phyloP scores from a whole-genome alignment of 2,888 invertebrate species.

The Allacma fusca region DNA sequence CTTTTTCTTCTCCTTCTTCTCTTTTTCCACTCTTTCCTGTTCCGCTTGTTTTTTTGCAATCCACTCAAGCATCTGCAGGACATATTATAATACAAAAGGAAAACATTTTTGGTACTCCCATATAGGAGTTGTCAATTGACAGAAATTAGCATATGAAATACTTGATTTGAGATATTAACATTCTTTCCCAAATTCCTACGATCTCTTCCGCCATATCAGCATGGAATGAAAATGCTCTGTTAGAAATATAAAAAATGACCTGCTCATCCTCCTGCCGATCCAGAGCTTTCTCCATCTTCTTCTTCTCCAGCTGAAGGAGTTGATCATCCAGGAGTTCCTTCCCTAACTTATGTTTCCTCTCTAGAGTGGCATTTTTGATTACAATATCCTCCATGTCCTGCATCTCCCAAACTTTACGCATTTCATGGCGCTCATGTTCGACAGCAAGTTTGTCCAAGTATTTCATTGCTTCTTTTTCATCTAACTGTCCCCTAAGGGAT shows the following conservation, averaged over 20 bases:
- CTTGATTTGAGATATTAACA: not conserved
- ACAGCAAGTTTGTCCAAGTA: conserved; percentile 49
- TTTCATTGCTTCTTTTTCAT: conserved; percentile 56
- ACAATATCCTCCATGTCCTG: conserved; percentile 54
- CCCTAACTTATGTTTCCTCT: conserved; percentile 54
- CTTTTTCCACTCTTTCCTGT: conserved; percentile 38
- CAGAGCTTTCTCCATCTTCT: conserved; percentile 71
- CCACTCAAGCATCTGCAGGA: conserved; percentile 52
- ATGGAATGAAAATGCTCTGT: not conserved
- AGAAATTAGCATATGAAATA: too few relatives aligned
- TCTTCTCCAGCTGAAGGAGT: conserved; percentile 67
- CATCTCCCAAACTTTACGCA: conserved; percentile 44
- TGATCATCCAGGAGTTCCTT: conserved; percentile 61
- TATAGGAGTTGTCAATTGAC: not conserved
- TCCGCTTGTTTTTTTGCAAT: conserved; percentile 54
- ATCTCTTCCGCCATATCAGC: too few relatives aligned
- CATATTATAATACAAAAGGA: not conserved
- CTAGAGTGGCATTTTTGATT: conserved; percentile 44
- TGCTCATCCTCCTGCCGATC: conserved; percentile 68
- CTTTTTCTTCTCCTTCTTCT: conserved; percentile 46
- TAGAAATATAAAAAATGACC: conserved; percentile 29
- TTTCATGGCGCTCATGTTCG: conserved; percentile 50
- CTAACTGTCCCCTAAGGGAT: conserved; percentile 53
- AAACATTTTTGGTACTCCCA: not conserved
- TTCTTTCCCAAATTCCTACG: too few relatives aligned